Evolutionary conservation across 2,888 invertebrate genomes (phyloP).

Genomic region (Agrilus cyanescens): DNA sequence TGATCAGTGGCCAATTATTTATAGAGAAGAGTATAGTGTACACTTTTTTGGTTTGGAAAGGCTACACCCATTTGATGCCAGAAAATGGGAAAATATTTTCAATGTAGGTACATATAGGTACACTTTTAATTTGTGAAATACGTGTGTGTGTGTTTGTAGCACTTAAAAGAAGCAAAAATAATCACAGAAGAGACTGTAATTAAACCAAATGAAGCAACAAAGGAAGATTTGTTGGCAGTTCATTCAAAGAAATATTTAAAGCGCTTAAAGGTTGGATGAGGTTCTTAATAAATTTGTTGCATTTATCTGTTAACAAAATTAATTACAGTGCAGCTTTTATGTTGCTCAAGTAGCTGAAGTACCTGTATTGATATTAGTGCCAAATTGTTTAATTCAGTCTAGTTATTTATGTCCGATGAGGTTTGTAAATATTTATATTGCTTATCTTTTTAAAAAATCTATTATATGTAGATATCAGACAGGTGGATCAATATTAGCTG

Average conservation of each 20-base stretch:
- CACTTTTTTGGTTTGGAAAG: conserved; percentile 70
- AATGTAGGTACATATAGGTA: conserved; percentile 36
- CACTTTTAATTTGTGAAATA: conserved; percentile 2
- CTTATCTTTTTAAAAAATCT: background rate
- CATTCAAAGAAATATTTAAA: conserved; percentile 65
- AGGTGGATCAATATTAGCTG: conserved; percentile 73
- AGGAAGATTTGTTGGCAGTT: conserved; percentile 60
- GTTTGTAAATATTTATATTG: conserved; percentile 27
- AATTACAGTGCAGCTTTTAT: conserved; percentile 62
- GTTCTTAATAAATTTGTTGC: conserved; percentile 7
- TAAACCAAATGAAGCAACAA: conserved; percentile 57
- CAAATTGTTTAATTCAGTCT: conserved; percentile 63
- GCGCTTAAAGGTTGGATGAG: conserved; percentile 50
- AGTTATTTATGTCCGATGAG: conserved; percentile 70
- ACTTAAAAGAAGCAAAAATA: conserved; percentile 48
- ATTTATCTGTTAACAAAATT: conserved; percentile 1
- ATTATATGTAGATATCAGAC: conserved; percentile 57
- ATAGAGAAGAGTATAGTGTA: conserved; percentile 68
- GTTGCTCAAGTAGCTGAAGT: conserved; percentile 75
- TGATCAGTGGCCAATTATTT: conserved; percentile 68
- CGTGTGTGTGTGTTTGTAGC: conserved; percentile 30
- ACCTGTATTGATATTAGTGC: conserved; percentile 58
- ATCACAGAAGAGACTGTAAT: conserved; percentile 51
- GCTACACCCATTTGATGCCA: conserved; percentile 78
- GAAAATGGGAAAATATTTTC: conserved; percentile 73